A percentile compares a stretch with the other conserved stretches of the same genome.
phyloP scores from a whole-genome alignment of 2,113 vertebrate genomes.

The Antigone vipio region DNA sequence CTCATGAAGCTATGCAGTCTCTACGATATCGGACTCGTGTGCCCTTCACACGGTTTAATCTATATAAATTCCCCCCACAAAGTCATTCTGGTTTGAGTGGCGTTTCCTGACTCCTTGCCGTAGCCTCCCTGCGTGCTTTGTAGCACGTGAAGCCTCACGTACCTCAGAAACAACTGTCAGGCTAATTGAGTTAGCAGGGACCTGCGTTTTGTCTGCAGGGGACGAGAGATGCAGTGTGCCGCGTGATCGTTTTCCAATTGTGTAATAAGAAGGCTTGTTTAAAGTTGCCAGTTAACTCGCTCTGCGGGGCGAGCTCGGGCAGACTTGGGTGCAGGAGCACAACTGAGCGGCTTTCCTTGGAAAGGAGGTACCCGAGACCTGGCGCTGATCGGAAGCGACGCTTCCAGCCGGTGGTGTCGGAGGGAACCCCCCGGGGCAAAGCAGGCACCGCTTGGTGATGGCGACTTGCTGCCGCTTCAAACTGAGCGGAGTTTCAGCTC shows the following conservation, averaged over 20 bases:
- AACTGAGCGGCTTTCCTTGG: rapidly evolving
- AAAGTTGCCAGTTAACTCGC: not conserved
- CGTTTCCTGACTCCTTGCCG: not conserved
- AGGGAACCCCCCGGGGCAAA: not conserved
- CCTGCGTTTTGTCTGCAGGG: not conserved
- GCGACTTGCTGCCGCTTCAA: not conserved
- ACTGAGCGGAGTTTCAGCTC: rapidly evolving
- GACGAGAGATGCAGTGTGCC: not conserved
- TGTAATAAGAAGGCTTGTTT: not conserved
- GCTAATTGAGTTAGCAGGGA: not conserved
- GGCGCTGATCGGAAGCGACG: not conserved
- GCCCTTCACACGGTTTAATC: not conserved
- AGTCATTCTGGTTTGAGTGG: not conserved
- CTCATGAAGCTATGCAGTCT: not conserved
- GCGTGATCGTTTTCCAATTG: not conserved
- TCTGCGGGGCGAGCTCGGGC: not conserved
- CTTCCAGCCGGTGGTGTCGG: not conserved
- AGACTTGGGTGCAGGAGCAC: not conserved
- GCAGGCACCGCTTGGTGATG: rapidly evolving
- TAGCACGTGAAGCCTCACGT: not conserved
- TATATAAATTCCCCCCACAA: not conserved
- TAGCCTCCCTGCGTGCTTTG: not conserved
- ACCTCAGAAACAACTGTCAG: not conserved
- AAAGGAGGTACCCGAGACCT: not conserved
- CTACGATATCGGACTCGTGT: not conserved